Evolutionary conservation across 2,113 vertebrate genomes (phyloP), one percentile per base, ranked within the genome.

Genomic region (Pseudorhombus dupliciocellatus): DNA sequence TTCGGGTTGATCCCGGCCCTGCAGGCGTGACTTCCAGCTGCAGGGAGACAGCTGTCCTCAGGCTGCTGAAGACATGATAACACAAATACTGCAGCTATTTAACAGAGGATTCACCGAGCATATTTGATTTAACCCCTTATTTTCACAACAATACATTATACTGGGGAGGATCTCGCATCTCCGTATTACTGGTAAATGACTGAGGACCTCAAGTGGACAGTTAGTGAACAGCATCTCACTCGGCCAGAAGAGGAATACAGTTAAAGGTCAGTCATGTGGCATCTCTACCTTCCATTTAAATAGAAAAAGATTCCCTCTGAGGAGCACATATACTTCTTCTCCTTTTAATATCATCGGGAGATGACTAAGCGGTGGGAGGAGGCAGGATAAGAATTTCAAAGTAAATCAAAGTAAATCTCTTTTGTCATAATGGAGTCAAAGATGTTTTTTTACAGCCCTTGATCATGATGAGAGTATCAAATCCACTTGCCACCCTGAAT

Each of bases 151-250:
- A 20, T 0, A 56, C 12, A 34, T 22, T 28, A 42, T 7, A 64
- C 7, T 25, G 12, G 15, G 20, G 50, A 55, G 34, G 7, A n/a
- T 57, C 22, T 10, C 24, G 51, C 1, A 2, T n/a, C 34, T 51
- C 55, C 16, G 16, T 26, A n/a, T 60, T 18, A 34, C 66, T 48
- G 26, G 4, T 77, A 64, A 84, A 63, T 4, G 56, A 62, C 78
- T 56, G 84, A 70, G 79, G 84, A 76, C 88, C 74, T 83, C 86
- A 66, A 74, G 86, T 87, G 86, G 87, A 69, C 58, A 66, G 48
- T 22, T 58, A 37, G 28, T 31, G 62, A 80, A 90, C 65, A 66
- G 34, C 86, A 82, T 1, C 5, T 24, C 11, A 8, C 4, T 18
- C 10, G 6, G 60, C 3, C 7, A 18, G 2, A n/a, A 28, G 10